Evolutionary conservation across 2,113 vertebrate species (phyloP), one percentile per base, ranked within the genome.

Genomic region (Phainopepla nitens): DNA sequence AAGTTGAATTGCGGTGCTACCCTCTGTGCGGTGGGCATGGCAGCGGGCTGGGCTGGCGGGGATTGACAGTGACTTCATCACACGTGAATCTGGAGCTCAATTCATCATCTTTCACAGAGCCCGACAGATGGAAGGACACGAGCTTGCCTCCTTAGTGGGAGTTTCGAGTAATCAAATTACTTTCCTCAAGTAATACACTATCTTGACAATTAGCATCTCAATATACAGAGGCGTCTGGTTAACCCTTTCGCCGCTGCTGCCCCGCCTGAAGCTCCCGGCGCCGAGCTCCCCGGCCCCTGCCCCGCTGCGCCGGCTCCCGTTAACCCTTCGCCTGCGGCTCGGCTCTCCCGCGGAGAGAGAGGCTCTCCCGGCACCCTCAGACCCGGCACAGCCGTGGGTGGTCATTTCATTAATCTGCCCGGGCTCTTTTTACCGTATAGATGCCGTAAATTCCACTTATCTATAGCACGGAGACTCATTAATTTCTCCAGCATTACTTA

Each of bases 1-100:
- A 97, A 98, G 98, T 98, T 98, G 94, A 64, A 82, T 89, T 44
- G 65, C 45, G 1, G 91, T 65, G 77, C 93, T 72, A 50, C 80
- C 75, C 92, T 82, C 51, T 2, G 92, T 10, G 39, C 49, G 49
- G 91, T 88, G 89, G 88, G 92, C 90, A 95, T 23, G 79, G 75
- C 88, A 83, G 95, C 87, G 68, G 77, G 89, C 92, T 77, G 82
- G 45, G 66, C 94, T 82, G 93, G 11, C 71, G 92, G 82, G 93
- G 35, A 91, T 50, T 19, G 90, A 76, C 83, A 65, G 93, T 66
- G 93, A 90, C 90, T 95, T 91, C 82, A 86, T 81, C 89, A 84
- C 87, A 75, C 53, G 79, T 76, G 85, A 64, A 53, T 80, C 45
- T 18, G 7, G 81, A 77, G 92, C 75, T 73, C 81, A 70, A n/a